Conservation (phyloP, 2,888 invertebrate species). For the Hartigia nigra region DNA sequence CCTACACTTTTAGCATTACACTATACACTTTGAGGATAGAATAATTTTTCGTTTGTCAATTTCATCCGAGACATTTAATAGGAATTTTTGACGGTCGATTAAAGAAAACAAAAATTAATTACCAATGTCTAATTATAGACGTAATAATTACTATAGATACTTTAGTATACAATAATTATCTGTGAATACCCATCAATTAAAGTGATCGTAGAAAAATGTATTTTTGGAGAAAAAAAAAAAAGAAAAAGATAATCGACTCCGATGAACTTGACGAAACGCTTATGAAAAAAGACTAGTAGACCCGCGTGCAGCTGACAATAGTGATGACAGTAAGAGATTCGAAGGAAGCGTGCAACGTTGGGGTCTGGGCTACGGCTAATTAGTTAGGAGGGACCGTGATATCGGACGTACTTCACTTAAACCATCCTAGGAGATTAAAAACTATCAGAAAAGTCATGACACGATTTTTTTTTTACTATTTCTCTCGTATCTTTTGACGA, state of each 20-base stretch:
- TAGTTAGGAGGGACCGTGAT: conserved; percentile 68
- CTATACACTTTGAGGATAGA: conserved; percentile 30
- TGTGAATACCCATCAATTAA: not conserved
- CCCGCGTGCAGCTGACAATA: conserved; percentile 61
- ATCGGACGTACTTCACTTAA: conserved; percentile 66
- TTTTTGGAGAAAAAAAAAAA: conserved; percentile 1
- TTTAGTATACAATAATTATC: too few species aligned
- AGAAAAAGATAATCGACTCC: too few species aligned
- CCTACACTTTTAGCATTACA: conserved; percentile 28
- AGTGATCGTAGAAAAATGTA: conserved; percentile 11
- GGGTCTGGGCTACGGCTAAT: conserved; percentile 64
- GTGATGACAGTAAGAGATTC: conserved; percentile 35
- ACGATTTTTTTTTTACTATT: not conserved
- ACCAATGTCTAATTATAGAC: too few species aligned
- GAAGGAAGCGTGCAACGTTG: conserved; percentile 61
- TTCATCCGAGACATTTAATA: not conserved
- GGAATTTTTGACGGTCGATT: too few species aligned
- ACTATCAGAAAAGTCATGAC: conserved; percentile 40
- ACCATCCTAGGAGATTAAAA: conserved; percentile 57
- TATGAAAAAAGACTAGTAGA: conserved; percentile 58
- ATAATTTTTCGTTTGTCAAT: conserved; percentile 16
- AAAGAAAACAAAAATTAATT: too few species aligned
- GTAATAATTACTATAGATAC: too few species aligned
- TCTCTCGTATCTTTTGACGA: too few species aligned
- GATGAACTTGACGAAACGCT: too few species aligned